Conservation (phyloP, 1,140 invertebrate species). For the Eriosoma lanigerum region DNA sequence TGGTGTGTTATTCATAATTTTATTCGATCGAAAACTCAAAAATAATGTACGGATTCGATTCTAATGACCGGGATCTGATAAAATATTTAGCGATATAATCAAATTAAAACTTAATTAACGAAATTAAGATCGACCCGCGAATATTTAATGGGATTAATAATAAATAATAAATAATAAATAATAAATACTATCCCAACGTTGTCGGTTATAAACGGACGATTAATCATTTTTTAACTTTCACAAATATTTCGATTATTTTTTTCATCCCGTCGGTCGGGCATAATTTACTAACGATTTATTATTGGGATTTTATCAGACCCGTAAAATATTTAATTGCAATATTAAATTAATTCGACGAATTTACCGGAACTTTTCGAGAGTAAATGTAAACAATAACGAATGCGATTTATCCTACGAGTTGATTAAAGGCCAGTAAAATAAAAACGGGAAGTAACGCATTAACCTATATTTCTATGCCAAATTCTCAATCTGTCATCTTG, state of each 20-base stretch:
- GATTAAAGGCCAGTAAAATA: neutral
- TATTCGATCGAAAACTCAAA: too few species aligned
- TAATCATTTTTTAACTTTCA: too few species aligned
- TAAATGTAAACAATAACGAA: neutral
- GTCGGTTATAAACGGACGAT: too few species aligned
- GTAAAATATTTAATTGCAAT: neutral
- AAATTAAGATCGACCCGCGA: neutral
- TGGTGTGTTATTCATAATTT: too few species aligned
- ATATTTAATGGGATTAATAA: neutral
- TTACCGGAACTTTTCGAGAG: neutral
- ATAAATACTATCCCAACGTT: too few species aligned
- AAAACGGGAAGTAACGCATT: constrained; percentile 8
- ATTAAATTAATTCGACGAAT: neutral
- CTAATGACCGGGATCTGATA: too few species aligned
- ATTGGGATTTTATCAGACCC: neutral
- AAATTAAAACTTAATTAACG: neutral
- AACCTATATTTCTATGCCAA: constrained; percentile 26
- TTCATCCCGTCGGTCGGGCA: too few species aligned
- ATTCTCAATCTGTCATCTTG: neutral
- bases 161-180: too few species aligned
- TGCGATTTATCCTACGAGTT: neutral
- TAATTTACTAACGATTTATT: too few species aligned
- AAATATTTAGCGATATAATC: too few species aligned
- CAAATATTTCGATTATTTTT: too few species aligned
- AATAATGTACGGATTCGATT: too few species aligned